These are phyloP conservation scores for Lasioglossum albipes DNA, from an alignment of 1,140 invertebrate species.

Conservation along the genomic window DNA sequence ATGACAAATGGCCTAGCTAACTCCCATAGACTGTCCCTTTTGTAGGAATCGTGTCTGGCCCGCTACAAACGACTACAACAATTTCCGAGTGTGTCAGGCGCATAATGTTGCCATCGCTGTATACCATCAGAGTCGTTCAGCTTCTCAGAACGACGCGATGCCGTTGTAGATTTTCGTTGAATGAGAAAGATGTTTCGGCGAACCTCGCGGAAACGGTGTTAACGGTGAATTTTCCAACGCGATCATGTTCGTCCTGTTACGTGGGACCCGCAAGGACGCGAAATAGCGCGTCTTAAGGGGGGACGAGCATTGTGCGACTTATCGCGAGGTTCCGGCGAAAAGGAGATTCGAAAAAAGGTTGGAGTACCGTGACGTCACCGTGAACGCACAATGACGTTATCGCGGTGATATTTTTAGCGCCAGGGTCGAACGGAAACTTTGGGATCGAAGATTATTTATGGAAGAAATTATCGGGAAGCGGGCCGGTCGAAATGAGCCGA, in stretches of 20 bases:
- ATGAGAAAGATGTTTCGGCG: too few species aligned
- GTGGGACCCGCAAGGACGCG: too few species aligned
- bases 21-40: not conserved
- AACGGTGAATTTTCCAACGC: too few species aligned
- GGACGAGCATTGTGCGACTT: too few species aligned
- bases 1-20: not conserved
- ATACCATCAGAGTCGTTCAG: too few species aligned
- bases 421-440: not conserved
- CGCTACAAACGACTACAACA: not conserved
- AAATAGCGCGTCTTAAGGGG: too few species aligned
- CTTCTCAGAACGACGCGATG: too few species aligned
- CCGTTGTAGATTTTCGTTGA: too few species aligned
- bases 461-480: slow-evolving; percentile 17
- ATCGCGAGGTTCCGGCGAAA: not conserved
- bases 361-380: not conserved
- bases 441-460: slow-evolving; percentile 25
- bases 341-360: not conserved
- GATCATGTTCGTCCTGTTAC: too few species aligned
- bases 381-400: not conserved
- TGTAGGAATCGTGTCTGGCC: not conserved
- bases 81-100: too few species aligned
- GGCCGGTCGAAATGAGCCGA: not conserved
- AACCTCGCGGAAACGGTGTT: too few species aligned
- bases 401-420: not conserved
- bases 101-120: too few species aligned